phyloP scores from a whole-genome alignment of 2,113 vertebrate species.

The Suncus etruscus region DNA sequence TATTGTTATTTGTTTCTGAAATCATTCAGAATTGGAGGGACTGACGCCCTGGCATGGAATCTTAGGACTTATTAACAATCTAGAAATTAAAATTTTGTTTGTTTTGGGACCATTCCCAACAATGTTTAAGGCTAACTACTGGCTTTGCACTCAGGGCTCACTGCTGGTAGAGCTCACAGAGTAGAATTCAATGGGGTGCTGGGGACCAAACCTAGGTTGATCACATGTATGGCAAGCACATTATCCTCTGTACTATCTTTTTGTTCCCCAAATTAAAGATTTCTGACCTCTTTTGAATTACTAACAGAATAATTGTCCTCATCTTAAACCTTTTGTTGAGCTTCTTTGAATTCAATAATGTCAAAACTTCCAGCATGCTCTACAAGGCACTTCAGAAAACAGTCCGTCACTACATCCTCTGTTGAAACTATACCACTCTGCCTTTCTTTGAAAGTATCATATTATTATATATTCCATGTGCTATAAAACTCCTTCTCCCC shows the following conservation, averaged over 20 bases:
- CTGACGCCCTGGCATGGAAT: slow-evolving; percentile 39
- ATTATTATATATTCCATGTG: background rate
- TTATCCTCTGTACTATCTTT: too few relatives aligned
- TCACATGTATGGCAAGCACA: too few relatives aligned
- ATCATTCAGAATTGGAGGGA: background rate
- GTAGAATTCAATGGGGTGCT: too few relatives aligned
- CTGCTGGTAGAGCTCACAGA: too few relatives aligned
- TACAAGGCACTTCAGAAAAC: background rate
- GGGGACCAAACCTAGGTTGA: too few relatives aligned
- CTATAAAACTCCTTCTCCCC: background rate
- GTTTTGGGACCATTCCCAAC: too few relatives aligned
- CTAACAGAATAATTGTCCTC: background rate
- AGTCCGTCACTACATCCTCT: background rate
- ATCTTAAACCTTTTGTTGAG: slow-evolving; percentile 2
- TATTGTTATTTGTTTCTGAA: background rate
- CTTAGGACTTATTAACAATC: background rate
- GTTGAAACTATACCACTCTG: background rate
- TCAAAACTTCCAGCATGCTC: background rate
- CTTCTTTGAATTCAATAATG: slow-evolving; percentile 45
- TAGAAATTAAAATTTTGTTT: background rate
- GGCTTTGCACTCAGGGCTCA: too few relatives aligned
- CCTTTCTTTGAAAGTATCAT: background rate
- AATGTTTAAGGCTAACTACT: too few relatives aligned
- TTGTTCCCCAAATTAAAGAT: too few relatives aligned
- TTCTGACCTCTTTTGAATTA: slow-evolving; percentile 42